Evolutionary conservation across 2,888 invertebrate species (phyloP).

Genomic region (Syrphus vitripennis): DNA sequence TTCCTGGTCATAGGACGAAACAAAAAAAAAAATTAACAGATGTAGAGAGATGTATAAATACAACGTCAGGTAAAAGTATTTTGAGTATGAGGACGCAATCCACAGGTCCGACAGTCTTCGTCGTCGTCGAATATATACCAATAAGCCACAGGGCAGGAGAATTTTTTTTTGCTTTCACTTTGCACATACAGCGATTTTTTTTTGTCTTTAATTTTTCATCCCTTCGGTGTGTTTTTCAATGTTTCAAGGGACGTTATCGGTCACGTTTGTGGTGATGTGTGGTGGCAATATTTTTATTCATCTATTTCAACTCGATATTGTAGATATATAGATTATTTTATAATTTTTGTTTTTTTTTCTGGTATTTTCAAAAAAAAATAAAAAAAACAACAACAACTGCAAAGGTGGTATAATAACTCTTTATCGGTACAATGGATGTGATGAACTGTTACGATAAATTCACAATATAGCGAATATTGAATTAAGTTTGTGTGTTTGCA

Average conservation of each 20-base stretch:
- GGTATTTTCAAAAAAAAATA: not conserved
- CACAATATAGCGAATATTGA: conserved; percentile 31
- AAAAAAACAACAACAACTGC: not conserved
- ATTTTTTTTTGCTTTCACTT: conserved; percentile 47
- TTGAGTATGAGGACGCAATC: conserved; percentile 59
- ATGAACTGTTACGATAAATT: conserved; percentile 54
- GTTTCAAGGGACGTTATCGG: conserved; percentile 11
- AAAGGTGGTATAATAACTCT: conserved; percentile 35
- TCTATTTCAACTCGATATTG: not conserved
- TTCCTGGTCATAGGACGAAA: conserved; percentile 47
- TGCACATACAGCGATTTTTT: not conserved
- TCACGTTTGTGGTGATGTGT: not conserved
- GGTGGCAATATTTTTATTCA: not conserved
- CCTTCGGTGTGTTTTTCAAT: conserved; percentile 6
- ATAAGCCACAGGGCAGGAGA: conserved; percentile 56
- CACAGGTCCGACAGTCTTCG: conserved; percentile 63
- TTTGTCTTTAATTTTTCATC: conserved; percentile 18
- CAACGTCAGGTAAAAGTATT: conserved; percentile 28
- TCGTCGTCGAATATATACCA: conserved; percentile 21
- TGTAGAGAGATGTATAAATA: conserved; percentile 43
- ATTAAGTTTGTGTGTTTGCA: conserved; percentile 50
- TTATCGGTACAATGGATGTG: conserved; percentile 40
- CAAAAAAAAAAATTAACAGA: conserved; percentile 43
- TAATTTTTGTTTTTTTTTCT: conserved; percentile 7
- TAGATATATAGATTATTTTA: not conserved